Conservation (phyloP, 2,888 invertebrate genomes). For the Eilema griseolum region DNA sequence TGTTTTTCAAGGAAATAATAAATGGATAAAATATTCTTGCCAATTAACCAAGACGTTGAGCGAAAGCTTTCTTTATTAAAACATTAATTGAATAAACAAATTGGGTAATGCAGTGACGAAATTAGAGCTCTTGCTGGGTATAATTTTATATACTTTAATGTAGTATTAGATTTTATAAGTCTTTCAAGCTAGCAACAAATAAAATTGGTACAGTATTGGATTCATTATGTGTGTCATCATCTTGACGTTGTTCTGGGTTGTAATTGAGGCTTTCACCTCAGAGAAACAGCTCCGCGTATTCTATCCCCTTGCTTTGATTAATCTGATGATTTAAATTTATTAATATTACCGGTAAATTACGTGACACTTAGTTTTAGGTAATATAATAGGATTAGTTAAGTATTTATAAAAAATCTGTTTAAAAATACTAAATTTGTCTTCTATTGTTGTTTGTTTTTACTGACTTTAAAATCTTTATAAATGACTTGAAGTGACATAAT, state of each 20-base stretch:
- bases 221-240: background rate
- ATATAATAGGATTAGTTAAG: background rate
- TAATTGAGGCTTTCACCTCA: too few relatives aligned
- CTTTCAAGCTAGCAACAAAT: background rate
- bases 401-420: background rate
- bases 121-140: background rate
- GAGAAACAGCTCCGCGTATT: too few relatives aligned
- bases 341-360: too few relatives aligned
- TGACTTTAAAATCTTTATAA: too few relatives aligned
- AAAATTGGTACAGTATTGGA: background rate
- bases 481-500: background rate
- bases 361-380: too few relatives aligned
- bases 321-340: too few relatives aligned
- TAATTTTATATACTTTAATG: background rate
- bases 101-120: constrained; percentile 9
- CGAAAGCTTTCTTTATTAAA: constrained; percentile 23
- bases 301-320: too few relatives aligned
- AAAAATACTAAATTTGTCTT: background rate
- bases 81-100: constrained; percentile 12
- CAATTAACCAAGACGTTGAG: constrained; percentile 22
- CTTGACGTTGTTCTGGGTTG: too few relatives aligned
- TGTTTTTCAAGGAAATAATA: constrained; percentile 30
- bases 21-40: constrained; percentile 33
- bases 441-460: too few relatives aligned
- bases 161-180: background rate